Base-by-base conservation (phyloP, 2,797 vertebrate genomes). In the Cyprinodon diabolis region DNA sequence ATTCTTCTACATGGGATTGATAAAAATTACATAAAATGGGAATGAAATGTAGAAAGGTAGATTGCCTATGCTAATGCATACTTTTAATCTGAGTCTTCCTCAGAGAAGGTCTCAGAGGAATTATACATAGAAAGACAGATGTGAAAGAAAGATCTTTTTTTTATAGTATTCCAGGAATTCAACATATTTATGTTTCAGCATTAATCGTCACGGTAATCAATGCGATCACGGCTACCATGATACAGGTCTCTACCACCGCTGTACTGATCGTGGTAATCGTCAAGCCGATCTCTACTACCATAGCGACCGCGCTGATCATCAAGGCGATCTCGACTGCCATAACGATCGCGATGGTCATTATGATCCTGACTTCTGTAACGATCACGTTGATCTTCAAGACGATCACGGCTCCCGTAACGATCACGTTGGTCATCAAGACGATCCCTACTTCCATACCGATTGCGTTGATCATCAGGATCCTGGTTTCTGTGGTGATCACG, bases 261-360 rank as follows among this genome's bases (percentile, higher is more conserved):
- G 40, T 43, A 56, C 2, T 4, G 65, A 6, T 84, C 48, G 0
- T 35, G 51, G 0, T 58, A 19, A 11, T 91, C 84, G 0, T 87
- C 25, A 5, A 71, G 45, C 1, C 14, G 69, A 37, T 71, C 69
- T 0, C 69, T 6, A 62, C 69, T 62, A 1, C 56, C 69, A 2
- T 55, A 4, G 4, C 19, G 62, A 71, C 86, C 85, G 1, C 2
- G 68, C 2, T 69, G 73, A 21, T 89, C 69, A 0, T 87, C 78
- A 9, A 78, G 72, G 35, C 47, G 66, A 60, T 74, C 65, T 4
- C 55, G 14, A 43, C 65, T 68, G 7, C 51, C 60, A 4, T 72
- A 45, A 1, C 25, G 71, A 52, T 51, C 52, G 4, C 62, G 3
- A 10, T 72, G 45, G 8, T 63, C 58, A 4, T 73, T 63, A 6